Evolutionary conservation across 64 coral and sea anemone species (phyloP).

Genomic region (Stichodactyla helianthus): DNA sequence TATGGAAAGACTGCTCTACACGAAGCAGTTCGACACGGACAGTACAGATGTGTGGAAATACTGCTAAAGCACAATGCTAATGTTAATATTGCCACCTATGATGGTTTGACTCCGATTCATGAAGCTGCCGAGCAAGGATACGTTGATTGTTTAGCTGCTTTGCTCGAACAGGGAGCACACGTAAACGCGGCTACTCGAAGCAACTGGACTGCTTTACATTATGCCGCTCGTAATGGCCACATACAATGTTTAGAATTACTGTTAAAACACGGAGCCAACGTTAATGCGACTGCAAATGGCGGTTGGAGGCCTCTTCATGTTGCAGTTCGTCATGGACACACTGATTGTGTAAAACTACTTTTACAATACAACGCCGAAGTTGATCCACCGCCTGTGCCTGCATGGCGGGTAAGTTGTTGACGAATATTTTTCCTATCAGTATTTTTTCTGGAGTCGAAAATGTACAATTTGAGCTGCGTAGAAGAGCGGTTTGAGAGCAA

Average conservation of each 20-base stretch:
- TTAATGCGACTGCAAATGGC: slow-evolving; percentile 96
- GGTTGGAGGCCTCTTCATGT: slow-evolving; percentile 96
- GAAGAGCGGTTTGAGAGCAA: neutral
- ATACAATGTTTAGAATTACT: slow-evolving; percentile 93
- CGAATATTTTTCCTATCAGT: neutral
- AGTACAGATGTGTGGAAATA: slow-evolving; percentile 93
- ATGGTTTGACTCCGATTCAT: slow-evolving; percentile 90
- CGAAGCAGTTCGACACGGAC: slow-evolving; percentile 91
- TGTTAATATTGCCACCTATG: slow-evolving; percentile 98
- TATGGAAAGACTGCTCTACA: slow-evolving; percentile 97
- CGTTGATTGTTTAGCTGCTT: slow-evolving; percentile 92
- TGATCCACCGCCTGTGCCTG: slow-evolving; percentile 74
- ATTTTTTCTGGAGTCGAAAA: neutral
- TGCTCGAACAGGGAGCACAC: slow-evolving; percentile 89
- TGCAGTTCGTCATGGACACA: slow-evolving; percentile 96
- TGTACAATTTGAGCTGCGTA: neutral
- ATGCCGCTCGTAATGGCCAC: slow-evolving; percentile 93
- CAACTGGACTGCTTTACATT: slow-evolving; percentile 97
- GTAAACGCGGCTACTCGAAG: slow-evolving; percentile 85
- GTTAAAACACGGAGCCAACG: slow-evolving; percentile 90
- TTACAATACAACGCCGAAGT: slow-evolving; percentile 89
- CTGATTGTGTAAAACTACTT: slow-evolving; percentile 89
- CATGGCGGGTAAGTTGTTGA: slow-evolving; percentile 85
- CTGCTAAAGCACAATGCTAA: slow-evolving; percentile 91
- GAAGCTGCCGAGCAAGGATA: slow-evolving; percentile 96